A percentile compares a stretch with the other conserved stretches of the same genome.
Conservation (phyloP, 2,797 vertebrate species). For the Rhyacichthys aspro region DNA sequence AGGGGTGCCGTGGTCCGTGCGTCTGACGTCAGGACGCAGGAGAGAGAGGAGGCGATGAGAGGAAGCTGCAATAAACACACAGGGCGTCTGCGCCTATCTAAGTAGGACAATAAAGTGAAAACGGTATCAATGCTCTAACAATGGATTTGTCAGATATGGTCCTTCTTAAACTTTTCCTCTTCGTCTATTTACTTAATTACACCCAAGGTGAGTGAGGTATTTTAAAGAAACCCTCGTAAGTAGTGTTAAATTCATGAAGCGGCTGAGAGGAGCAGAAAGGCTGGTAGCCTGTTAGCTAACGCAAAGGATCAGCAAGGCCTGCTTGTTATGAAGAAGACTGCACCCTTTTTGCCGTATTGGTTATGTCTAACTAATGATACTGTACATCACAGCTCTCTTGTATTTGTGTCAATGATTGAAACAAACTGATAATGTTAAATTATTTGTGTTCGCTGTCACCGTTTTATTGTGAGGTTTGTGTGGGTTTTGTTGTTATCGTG, state of each 20-base stretch:
- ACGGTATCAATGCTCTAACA: constrained; percentile 78
- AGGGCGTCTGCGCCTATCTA: constrained; percentile 82
- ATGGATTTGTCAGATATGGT: constrained; percentile 79
- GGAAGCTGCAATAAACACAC: constrained; percentile 83
- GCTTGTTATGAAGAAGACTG: constrained; percentile 77
- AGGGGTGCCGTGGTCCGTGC: constrained; percentile 53
- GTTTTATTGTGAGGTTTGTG: constrained; percentile 27
- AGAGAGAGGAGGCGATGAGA: constrained; percentile 67
- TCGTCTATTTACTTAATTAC: constrained; percentile 62
- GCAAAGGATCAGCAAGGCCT: constrained; percentile 69
- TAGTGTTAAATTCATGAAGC: constrained; percentile 51
- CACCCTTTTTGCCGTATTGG: constrained; percentile 69
- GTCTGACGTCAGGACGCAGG: constrained; percentile 78
- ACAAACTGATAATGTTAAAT: not conserved
- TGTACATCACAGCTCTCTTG: not conserved
- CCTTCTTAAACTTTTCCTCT: constrained; percentile 71
- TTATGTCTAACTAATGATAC: constrained; percentile 32
- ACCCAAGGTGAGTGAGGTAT: constrained; percentile 76
- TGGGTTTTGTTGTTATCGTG: constrained; percentile 68
- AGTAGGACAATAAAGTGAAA: constrained; percentile 83
- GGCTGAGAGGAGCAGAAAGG: constrained; percentile 51
- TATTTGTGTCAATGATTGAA: constrained; percentile 3
- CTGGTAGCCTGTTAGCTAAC: constrained; percentile 62
- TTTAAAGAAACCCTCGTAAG: constrained; percentile 17
- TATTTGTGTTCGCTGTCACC: constrained; percentile 56